Evolutionary conservation across 1,140 invertebrate species (phyloP).

Genomic region (Drosophila triauraria): DNA sequence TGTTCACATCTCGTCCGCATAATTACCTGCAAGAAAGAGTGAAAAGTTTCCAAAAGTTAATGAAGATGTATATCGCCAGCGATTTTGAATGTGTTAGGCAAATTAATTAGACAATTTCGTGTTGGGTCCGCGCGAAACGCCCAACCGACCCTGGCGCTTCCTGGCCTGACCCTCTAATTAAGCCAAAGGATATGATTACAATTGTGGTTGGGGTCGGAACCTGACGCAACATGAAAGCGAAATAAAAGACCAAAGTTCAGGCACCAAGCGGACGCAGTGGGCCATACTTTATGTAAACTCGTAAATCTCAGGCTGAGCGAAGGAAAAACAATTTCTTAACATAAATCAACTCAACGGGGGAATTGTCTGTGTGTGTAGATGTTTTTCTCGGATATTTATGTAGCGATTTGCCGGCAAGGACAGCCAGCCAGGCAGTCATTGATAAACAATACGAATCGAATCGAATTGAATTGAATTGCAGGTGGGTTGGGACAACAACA

Average conservation of each 20-base stretch:
- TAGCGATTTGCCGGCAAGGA: slow-evolving; percentile 45
- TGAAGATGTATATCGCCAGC: slow-evolving; percentile 62
- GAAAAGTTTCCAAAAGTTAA: slow-evolving; percentile 62
- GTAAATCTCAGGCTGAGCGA: slow-evolving; percentile 31
- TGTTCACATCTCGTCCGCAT: slow-evolving; percentile 30
- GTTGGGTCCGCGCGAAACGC: slow-evolving; percentile 24
- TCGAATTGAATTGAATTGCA: slow-evolving; percentile 26
- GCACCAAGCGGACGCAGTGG: slow-evolving; percentile 22
- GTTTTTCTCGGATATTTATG: slow-evolving; percentile 30
- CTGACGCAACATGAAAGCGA: slow-evolving; percentile 30
- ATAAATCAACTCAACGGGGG: slow-evolving; percentile 45
- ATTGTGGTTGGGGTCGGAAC: slow-evolving; percentile 3
- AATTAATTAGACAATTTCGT: slow-evolving; percentile 69
- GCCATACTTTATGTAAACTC: slow-evolving; percentile 1
- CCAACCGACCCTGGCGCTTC: slow-evolving; percentile 27
- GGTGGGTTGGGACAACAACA: slow-evolving; percentile 12
- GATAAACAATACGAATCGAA: slow-evolving; percentile 45
- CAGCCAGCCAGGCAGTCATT: slow-evolving; percentile 13
- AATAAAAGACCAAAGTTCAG: slow-evolving; percentile 43
- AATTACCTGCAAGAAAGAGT: slow-evolving; percentile 70
- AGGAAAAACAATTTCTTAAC: slow-evolving; percentile 47
- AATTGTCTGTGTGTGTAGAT: slow-evolving; percentile 2
- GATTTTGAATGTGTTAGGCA: slow-evolving; percentile 57
- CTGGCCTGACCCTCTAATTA: slow-evolving; percentile 48
- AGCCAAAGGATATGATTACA: slow-evolving; percentile 50